phyloP scores from a whole-genome alignment of 2,888 invertebrate species.

The Hirudinaria manillensis region DNA sequence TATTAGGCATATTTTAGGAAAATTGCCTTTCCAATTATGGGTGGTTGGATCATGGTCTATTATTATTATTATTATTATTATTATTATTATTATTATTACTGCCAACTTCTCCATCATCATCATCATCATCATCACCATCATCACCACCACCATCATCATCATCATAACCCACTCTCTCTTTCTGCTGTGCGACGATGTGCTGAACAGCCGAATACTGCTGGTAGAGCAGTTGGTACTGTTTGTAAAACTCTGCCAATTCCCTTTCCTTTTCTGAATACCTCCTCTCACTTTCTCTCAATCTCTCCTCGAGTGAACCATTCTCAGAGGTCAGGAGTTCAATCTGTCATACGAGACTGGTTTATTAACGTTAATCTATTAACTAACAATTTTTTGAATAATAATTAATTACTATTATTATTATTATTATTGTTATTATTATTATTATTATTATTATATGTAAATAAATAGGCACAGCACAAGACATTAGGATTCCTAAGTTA shows the following conservation, averaged over 20 bases:
- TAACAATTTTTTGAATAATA: no score
- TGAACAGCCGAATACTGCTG: slow-evolving; percentile 26
- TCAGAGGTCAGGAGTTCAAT: not conserved
- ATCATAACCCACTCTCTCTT: not conserved
- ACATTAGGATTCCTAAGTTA: no score
- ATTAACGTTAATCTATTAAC: not conserved
- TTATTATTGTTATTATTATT: no score
- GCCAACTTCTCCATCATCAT: not conserved
- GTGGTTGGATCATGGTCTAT: no score
- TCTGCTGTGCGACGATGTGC: slow-evolving; percentile 6
- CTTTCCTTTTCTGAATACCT: slow-evolving; percentile 20
- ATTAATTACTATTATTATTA: no score
- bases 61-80: no score
- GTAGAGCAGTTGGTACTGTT: slow-evolving; percentile 31
- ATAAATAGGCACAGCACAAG: no score
- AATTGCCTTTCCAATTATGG: no score
- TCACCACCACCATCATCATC: slow-evolving; percentile 11
- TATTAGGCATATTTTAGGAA: no score
- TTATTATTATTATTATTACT: no score
- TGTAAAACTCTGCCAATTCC: slow-evolving; percentile 19
- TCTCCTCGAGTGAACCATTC: not conserved
- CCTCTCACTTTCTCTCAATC: slow-evolving; percentile 1
- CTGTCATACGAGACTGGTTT: not conserved
- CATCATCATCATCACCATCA: slow-evolving; percentile 15
- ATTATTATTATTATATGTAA: no score